Evolutionary conservation across 2,797 vertebrate genomes (phyloP).

Genomic region (Poeciliopsis infans): DNA sequence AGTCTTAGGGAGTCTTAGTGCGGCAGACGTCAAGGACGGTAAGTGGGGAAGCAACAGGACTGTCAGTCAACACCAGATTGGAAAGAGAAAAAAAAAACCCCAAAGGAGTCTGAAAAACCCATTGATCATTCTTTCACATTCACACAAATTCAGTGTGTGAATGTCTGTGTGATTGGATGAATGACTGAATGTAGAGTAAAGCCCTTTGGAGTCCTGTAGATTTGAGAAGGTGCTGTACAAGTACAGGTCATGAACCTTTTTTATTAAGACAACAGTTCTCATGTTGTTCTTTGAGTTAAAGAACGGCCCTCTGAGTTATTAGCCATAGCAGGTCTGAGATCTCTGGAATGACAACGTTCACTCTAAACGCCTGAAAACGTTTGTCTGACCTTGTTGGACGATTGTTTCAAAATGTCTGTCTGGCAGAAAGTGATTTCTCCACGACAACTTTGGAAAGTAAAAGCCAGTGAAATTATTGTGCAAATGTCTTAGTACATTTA

Average conservation of each 20-base stretch:
- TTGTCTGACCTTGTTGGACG: constrained; percentile 83
- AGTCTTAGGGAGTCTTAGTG: no score
- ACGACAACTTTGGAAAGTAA: not conserved
- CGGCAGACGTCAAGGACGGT: no score
- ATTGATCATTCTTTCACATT: not conserved
- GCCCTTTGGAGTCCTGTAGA: not conserved
- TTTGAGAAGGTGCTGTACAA: not conserved
- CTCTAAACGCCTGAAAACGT: constrained; percentile 78
- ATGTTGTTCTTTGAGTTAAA: constrained; percentile 10
- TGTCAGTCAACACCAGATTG: not conserved
- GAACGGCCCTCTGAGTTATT: constrained; percentile 47
- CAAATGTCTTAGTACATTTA: no score
- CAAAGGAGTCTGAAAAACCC: not conserved
- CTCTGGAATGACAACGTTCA: constrained; percentile 76
- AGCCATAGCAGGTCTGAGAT: constrained; percentile 68
- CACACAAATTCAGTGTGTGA: not conserved
- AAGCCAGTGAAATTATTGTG: not conserved
- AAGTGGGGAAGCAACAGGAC: no score
- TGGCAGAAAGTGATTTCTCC: constrained; percentile 7
- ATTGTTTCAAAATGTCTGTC: constrained; percentile 67
- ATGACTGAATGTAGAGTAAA: not conserved
- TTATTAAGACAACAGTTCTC: not conserved
- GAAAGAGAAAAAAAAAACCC: not conserved
- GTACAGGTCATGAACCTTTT: not conserved
- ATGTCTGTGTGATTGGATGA: not conserved